Conservation (phyloP, 2,888 invertebrate species). For the Aromia moschata region DNA sequence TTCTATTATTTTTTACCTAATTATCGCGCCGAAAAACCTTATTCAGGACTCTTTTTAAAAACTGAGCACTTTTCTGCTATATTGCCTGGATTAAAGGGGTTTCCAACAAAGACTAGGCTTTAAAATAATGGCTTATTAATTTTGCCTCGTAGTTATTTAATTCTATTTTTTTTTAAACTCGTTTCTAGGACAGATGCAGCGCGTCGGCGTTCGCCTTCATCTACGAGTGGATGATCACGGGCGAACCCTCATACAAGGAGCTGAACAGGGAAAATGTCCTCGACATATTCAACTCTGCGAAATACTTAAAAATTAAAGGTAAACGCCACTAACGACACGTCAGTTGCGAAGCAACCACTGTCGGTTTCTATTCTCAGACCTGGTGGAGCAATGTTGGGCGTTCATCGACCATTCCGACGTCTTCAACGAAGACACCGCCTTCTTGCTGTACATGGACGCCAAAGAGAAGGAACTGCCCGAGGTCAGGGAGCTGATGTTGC, state of each 20-base stretch:
- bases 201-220: constrained; percentile 73
- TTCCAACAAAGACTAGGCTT: no score
- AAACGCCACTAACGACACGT: constrained; percentile 3
- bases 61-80: no score
- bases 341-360: background rate
- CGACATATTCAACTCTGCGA: constrained; percentile 77
- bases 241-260: constrained; percentile 71
- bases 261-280: constrained; percentile 76
- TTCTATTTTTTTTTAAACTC: constrained; percentile 31
- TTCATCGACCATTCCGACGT: constrained; percentile 76
- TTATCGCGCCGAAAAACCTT: no score
- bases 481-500: constrained; percentile 77
- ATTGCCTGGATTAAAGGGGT: no score
- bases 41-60: no score
- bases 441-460: constrained; percentile 69
- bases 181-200: constrained; percentile 60
- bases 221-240: constrained; percentile 84
- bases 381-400: constrained; percentile 81
- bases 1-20: no score
- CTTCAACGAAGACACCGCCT: constrained; percentile 80
- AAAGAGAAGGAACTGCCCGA: constrained; percentile 66
- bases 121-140: no score
- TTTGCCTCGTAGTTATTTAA: no score
- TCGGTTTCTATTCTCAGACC: constrained; percentile 63
- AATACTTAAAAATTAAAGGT: constrained; percentile 77